Percentiles rank a stretch among this genome's conserved stretches.
Evolutionary conservation across 1,140 invertebrate genomes (phyloP).

Genomic region (Drosophila kikkawai): DNA sequence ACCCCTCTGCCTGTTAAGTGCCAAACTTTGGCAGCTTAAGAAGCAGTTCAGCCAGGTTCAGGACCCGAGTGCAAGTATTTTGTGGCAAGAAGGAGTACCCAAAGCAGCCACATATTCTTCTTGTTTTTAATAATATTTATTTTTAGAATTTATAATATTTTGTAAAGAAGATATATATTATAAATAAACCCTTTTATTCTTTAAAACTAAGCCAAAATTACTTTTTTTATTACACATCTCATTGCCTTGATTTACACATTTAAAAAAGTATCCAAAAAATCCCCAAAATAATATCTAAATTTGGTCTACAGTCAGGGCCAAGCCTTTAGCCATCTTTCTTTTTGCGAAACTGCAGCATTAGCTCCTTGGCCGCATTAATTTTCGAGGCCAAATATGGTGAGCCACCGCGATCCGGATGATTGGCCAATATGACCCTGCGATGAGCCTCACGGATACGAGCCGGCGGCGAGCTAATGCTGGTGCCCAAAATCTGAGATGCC

Average conservation of each 20-base stretch:
- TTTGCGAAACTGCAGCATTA: not conserved
- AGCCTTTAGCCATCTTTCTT: no score
- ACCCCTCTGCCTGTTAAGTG: constrained; percentile 26
- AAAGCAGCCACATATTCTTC: not conserved
- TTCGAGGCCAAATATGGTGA: constrained; percentile 19
- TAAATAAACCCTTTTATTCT: not conserved
- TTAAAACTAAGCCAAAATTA: not conserved
- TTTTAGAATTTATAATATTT: not conserved
- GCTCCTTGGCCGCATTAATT: constrained; percentile 28
- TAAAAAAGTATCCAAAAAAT: not conserved
- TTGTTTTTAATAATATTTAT: not conserved
- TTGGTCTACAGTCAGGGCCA: not conserved
- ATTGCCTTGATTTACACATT: not conserved
- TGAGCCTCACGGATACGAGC: constrained; percentile 3
- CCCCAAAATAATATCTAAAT: not conserved
- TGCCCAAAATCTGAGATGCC: constrained; percentile 18
- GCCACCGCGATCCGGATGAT: constrained; percentile 26
- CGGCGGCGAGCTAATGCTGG: constrained; percentile 6
- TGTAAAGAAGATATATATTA: not conserved
- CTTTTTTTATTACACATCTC: not conserved
- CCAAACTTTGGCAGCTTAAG: constrained; percentile 56
- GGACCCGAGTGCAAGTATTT: constrained; percentile 26
- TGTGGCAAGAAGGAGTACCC: constrained; percentile 1
- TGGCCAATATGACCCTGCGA: constrained; percentile 10
- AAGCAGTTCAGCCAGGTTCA: constrained; percentile 8